Percentiles rank a stretch among this genome's conserved stretches.
phyloP scores from a whole-genome alignment of 2,797 vertebrate genomes.

The Diplodus puntazzo region DNA sequence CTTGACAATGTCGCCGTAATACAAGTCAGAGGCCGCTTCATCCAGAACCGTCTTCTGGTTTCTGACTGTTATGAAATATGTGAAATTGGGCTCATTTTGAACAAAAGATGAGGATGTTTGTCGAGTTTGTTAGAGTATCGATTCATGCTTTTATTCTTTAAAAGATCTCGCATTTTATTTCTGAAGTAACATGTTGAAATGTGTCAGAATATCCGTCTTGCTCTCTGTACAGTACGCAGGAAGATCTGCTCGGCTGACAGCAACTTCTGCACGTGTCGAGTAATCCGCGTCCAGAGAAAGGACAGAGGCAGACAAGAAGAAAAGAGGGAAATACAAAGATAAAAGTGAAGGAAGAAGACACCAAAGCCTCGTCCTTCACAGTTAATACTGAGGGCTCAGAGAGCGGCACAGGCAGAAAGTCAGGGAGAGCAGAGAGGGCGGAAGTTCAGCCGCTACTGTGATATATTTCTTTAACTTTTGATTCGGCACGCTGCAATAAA shows the following conservation, averaged over 20 bases:
- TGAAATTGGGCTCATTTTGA: too few relatives aligned
- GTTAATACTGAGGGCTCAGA: conserved; percentile 68
- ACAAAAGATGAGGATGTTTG: too few relatives aligned
- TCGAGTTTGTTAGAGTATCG: too few relatives aligned
- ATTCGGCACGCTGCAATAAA: background rate
- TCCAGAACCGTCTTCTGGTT: background rate
- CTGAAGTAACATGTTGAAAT: conserved; percentile 7
- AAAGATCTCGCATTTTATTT: background rate
- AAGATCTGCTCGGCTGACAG: conserved; percentile 18
- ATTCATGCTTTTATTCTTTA: background rate
- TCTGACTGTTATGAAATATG: too few relatives aligned
- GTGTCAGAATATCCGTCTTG: background rate
- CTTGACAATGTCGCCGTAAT: conserved; percentile 6
- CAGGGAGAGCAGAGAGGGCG: conserved; percentile 18
- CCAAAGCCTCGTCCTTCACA: conserved; percentile 62
- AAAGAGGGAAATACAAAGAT: conserved; percentile 39
- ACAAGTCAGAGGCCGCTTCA: conserved; percentile 19
- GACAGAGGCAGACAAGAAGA: conserved; percentile 10
- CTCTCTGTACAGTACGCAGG: too few relatives aligned
- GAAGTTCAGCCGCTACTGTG: background rate
- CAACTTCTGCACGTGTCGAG: conserved; percentile 15
- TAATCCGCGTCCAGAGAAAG: conserved; percentile 17
- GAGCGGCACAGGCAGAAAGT: conserved; percentile 40
- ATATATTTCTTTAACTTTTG: too few relatives aligned
- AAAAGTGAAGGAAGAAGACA: conserved; percentile 59